Evolutionary conservation across 2,888 invertebrate species (phyloP).

Genomic region (Ophonus ardosiacus): DNA sequence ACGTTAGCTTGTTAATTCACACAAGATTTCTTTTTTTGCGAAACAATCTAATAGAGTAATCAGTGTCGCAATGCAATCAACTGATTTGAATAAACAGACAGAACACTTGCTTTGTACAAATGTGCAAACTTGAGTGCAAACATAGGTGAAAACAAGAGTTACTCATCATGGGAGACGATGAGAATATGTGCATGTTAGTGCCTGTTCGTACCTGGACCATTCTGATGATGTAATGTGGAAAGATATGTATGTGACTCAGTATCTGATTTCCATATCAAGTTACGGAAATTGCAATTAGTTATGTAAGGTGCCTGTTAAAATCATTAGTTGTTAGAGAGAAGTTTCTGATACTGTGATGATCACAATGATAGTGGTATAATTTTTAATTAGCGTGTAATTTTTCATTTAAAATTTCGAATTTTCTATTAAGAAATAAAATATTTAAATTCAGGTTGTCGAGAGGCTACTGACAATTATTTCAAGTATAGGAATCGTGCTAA

Average conservation of each 20-base stretch:
- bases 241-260: conserved; percentile 47
- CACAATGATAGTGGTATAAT: neutral
- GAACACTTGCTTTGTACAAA: conserved; percentile 24
- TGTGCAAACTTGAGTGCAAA: conserved; percentile 21
- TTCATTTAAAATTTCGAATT: no score
- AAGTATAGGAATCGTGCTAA: no score
- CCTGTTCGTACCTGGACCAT: neutral
- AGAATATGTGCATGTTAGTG: no score
- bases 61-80: conserved; percentile 13
- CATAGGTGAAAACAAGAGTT: conserved; percentile 38
- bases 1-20: conserved; percentile 24
- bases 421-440: no score
- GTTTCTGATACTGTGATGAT: neutral
- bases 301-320: conserved; percentile 47
- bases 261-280: conserved; percentile 60
- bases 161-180: conserved; percentile 15
- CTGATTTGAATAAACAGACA: conserved; percentile 43
- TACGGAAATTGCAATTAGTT: conserved; percentile 59
- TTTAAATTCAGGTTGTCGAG: no score
- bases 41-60: conserved; percentile 43
- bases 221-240: conserved; percentile 35
- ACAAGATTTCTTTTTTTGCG: conserved; percentile 40
- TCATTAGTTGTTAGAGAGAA: neutral
- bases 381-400: neutral
- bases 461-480: no score